Percentiles rank a stretch among this genome's conserved stretches.
These are phyloP conservation scores for Tetragonula clypearis DNA, from an alignment of 1,140 invertebrate species.

Conservation along the genomic window DNA sequence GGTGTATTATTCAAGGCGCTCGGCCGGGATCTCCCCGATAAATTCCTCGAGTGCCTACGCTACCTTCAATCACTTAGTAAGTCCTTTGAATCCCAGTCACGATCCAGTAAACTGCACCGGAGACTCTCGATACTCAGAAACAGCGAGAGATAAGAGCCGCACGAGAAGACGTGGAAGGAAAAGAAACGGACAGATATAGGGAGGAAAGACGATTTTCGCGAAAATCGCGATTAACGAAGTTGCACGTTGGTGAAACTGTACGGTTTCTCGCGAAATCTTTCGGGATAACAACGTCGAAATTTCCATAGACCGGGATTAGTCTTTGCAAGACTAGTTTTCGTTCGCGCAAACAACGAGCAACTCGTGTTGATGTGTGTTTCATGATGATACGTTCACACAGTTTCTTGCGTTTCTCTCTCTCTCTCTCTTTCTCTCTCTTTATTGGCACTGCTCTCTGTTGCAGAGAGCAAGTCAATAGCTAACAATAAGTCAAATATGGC, in stretches of 20 bases:
- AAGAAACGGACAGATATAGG: background rate
- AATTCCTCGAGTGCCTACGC: constrained; percentile 38
- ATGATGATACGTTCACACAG: background rate
- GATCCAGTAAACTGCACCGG: constrained; percentile 36
- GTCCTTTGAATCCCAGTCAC: constrained; percentile 53
- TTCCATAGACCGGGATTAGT: background rate
- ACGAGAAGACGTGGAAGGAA: background rate
- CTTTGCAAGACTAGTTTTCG: background rate
- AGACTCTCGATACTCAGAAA: constrained; percentile 23
- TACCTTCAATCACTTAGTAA: constrained; percentile 58
- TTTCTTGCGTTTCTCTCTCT: background rate
- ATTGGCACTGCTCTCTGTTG: background rate
- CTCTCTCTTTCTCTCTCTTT: too few species aligned
- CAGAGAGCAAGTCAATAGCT: background rate
- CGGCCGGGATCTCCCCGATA: constrained; percentile 1
- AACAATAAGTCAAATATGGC: constrained; percentile 36
- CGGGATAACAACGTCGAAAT: background rate
- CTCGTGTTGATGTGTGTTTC: background rate
- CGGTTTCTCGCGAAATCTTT: background rate
- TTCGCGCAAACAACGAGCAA: background rate
- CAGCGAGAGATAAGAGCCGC: background rate
- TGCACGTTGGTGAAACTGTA: background rate
- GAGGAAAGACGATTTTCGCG: background rate
- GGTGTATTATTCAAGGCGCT: constrained; percentile 27
- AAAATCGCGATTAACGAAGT: background rate